Percentiles rank a stretch among this genome's conserved stretches.
phyloP scores from a whole-genome alignment of 2,888 invertebrate species.

The Heliconius ethilla region DNA sequence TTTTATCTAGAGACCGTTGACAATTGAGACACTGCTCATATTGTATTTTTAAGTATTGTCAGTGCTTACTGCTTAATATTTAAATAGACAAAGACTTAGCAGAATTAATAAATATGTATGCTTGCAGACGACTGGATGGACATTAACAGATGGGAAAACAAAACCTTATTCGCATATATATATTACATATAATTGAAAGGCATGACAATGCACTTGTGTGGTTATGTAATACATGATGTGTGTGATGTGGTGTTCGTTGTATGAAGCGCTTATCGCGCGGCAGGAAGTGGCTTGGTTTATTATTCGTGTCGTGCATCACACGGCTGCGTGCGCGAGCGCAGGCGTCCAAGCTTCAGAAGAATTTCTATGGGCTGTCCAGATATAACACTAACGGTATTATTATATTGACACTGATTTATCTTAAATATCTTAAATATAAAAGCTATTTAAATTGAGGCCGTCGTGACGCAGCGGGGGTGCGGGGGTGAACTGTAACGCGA shows the following conservation, averaged over 20 bases:
- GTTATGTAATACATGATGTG: constrained; percentile 58
- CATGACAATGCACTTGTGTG: constrained; percentile 50
- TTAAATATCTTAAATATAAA: constrained; percentile 1
- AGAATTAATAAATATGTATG: constrained; percentile 47
- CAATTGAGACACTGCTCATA: constrained; percentile 30
- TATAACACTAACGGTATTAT: constrained; percentile 68
- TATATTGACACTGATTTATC: constrained; percentile 59
- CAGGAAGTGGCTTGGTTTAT: constrained; percentile 81
- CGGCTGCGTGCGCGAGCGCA: constrained; percentile 61
- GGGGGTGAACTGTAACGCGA: no score
- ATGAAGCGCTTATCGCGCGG: constrained; percentile 74
- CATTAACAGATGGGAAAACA: constrained; percentile 36
- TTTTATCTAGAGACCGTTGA: background rate
- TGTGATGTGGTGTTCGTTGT: constrained; percentile 62
- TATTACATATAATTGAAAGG: constrained; percentile 45
- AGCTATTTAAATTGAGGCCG: background rate
- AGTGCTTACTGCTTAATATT: constrained; percentile 39
- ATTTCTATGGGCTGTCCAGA: constrained; percentile 63
- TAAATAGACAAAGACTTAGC: constrained; percentile 46
- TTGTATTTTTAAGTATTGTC: constrained; percentile 42
- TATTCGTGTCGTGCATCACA: constrained; percentile 80
- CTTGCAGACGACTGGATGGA: constrained; percentile 36
- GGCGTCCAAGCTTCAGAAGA: constrained; percentile 64
- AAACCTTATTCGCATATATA: constrained; percentile 40
- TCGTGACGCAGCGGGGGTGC: no score